These are phyloP conservation scores for Zoanthus sansibaricus DNA, from an alignment of 92 coral and sea anemone species.

Conservation along the genomic window DNA sequence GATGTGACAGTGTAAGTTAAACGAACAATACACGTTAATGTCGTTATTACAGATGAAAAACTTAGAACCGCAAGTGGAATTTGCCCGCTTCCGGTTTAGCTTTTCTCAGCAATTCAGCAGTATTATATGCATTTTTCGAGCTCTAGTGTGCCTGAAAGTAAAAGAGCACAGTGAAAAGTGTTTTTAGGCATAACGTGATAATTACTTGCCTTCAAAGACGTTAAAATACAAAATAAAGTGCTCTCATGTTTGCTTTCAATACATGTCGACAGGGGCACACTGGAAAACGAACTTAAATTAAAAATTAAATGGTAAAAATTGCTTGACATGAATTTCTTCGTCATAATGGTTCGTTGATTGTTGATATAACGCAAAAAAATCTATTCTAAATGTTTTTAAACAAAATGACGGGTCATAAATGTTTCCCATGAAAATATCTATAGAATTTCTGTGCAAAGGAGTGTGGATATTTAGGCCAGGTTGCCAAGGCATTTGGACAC, in stretches of 20 bases:
- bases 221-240: background rate
- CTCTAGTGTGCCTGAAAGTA: background rate
- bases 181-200: background rate
- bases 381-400: background rate
- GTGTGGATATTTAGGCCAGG: background rate
- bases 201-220: background rate
- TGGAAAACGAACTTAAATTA: background rate
- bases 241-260: background rate
- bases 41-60: too few relatives aligned
- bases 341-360: background rate
- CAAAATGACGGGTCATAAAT: background rate
- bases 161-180: background rate
- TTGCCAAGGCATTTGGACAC: background rate
- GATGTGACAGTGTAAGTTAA: too few relatives aligned
- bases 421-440: background rate
- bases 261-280: background rate
- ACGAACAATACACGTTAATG: too few relatives aligned
- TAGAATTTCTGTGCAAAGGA: background rate
- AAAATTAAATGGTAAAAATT: background rate
- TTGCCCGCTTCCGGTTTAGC: background rate
- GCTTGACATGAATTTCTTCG: background rate
- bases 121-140: background rate
- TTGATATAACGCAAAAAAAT: background rate
- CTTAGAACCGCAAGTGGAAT: background rate
- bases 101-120: background rate